Base-by-base conservation (phyloP, 2,888 invertebrate species). In the Exephanes ischioxanthus region DNA sequence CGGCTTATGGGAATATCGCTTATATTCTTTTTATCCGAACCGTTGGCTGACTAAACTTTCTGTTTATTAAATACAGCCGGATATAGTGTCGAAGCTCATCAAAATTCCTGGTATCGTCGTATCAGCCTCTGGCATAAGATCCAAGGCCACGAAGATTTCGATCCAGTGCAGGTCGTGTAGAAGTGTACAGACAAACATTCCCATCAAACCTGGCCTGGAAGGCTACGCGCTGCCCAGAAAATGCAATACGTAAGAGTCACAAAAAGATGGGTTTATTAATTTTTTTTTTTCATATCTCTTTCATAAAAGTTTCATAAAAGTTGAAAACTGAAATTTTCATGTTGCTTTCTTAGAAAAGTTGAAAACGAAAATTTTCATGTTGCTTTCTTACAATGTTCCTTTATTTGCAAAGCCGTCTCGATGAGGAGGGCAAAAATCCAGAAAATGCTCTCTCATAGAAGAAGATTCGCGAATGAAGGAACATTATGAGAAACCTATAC, bases 21-120 rank as follows among this genome's bases (percentile, higher is more conserved):
- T 61, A 30, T 7, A 75, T 33, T 55, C 3, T 45, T 45, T 45
- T 14, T 45, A 45, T 14, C 14, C 3, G 3, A 55, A 80, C 68
- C 68, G 22, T 84, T 33, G 84, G 30, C 82, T 86, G 9, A 11
- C 9, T 9, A 19, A 41, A 41, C 0, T 67, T 41, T 22, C 11
- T 11, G 6, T 67, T 83, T 85, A 77, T 72, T 88, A 89, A 89
- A 95, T 95, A 89, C 93, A 98, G 97, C 99, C 99, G 0, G 97
- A 98, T 88, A 97, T 97, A 90, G 99, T 99, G 26, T 98, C 99
- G 0, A 96, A 97, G 70, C 94, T 99, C 85, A 97, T 99, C 0
- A 99, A 99, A 95, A 97, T 99, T 85, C 97, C 98, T 70, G 99
- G 99, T 0, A 99, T 99, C 86, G 96, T 99, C 26, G 97, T 99